phyloP scores from a whole-genome alignment of 2,113 vertebrate genomes.

The Chloroceryle aenea region DNA sequence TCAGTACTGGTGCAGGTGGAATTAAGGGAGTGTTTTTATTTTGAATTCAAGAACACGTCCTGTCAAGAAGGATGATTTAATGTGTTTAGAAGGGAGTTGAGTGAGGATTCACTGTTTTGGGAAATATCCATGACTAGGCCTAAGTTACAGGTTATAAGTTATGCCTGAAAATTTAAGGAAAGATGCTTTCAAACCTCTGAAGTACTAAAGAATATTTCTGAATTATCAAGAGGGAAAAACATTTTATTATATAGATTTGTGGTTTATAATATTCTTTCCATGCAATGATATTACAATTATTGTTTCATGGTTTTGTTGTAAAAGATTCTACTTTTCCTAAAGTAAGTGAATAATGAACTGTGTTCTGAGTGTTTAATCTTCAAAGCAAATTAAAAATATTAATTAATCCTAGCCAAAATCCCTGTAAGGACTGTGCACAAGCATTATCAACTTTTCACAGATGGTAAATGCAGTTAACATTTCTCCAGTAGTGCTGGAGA shows the following conservation, averaged over 20 bases:
- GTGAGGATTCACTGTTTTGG: background rate
- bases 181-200: background rate
- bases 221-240: background rate
- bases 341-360: background rate
- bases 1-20: background rate
- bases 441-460: conserved; percentile 10
- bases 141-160: background rate
- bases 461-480: conserved; percentile 20
- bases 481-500: background rate
- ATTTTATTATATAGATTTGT: background rate
- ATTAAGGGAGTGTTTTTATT: background rate
- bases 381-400: conserved; percentile 18
- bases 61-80: background rate
- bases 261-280: background rate
- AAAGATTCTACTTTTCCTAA: background rate
- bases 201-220: background rate
- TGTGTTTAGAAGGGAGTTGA: background rate
- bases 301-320: background rate
- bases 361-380: background rate
- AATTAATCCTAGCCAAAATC: background rate
- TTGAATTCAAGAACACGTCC: background rate
- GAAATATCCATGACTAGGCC: background rate
- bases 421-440: background rate
- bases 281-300: background rate
- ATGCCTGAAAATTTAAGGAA: background rate